Percentiles rank a stretch among this genome's conserved stretches.
Evolutionary conservation across 2,797 vertebrate species (phyloP).

Genomic region (Glyptemys insculpta): DNA sequence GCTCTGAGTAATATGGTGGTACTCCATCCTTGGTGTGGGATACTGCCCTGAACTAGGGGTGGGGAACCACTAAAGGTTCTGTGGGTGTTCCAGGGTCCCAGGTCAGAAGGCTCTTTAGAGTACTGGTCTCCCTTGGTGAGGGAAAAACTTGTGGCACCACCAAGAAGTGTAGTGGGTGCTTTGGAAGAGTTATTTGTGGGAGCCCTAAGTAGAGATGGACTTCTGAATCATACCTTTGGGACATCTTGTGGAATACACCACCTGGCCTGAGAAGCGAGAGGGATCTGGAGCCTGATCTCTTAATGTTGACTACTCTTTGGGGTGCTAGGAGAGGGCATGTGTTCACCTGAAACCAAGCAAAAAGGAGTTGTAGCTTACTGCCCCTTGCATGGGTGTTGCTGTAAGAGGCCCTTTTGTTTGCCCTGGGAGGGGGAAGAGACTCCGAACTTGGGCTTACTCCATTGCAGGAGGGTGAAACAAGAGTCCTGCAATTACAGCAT

Average conservation of each 20-base stretch:
- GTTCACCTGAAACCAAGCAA: not conserved
- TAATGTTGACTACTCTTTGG: not conserved
- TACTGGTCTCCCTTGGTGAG: not conserved
- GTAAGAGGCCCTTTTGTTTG: not conserved
- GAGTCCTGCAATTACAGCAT: not conserved
- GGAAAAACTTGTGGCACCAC: not conserved
- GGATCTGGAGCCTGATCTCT: not conserved
- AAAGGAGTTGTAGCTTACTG: not conserved
- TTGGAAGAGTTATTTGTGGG: not conserved
- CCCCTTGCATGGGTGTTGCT: not conserved
- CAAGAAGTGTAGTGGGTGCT: not conserved
- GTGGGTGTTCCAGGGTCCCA: constrained; percentile 10
- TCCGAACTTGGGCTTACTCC: not conserved
- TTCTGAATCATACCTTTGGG: not conserved
- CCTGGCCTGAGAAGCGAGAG: not conserved
- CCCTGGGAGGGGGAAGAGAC: not conserved
- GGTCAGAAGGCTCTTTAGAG: constrained; percentile 19
- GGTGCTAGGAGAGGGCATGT: not conserved
- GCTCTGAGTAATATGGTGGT: not conserved
- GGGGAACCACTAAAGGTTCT: not conserved
- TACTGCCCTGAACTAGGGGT: not conserved
- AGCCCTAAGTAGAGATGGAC: accelerated
- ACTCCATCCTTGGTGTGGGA: not conserved
- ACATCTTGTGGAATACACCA: accelerated
- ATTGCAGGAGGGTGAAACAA: not conserved